These are phyloP conservation scores for Probosciger aterrimus DNA, from an alignment of 2,113 vertebrate genomes.

Conservation along the genomic window DNA sequence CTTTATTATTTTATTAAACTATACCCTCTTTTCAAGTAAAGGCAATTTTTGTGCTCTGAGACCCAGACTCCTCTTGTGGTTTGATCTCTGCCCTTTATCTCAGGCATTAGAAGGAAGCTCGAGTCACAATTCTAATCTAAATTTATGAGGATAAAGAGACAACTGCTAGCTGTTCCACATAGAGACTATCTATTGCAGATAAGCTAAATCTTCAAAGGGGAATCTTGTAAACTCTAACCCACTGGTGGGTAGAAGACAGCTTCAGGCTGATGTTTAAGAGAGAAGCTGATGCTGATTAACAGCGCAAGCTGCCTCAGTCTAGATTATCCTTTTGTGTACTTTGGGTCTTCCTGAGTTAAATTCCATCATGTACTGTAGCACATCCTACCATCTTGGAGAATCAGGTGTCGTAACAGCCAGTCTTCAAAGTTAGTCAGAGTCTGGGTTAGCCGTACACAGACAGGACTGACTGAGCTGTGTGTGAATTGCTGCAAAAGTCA, in stretches of 20 bases:
- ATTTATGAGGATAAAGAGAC: not conserved
- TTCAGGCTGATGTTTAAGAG: not conserved
- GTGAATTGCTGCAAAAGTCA: not conserved
- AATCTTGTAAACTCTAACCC: not conserved
- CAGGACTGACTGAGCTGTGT: not conserved
- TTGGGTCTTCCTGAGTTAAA: not conserved
- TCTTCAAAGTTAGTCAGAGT: not conserved
- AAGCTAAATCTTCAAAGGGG: slow-evolving; percentile 13
- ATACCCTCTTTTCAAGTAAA: not conserved
- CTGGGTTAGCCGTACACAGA: not conserved
- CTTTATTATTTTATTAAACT: not conserved
- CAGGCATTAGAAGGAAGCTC: not conserved
- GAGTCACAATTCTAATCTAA: not conserved
- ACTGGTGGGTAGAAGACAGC: not conserved
- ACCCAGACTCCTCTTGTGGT: not conserved
- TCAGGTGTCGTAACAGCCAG: not conserved
- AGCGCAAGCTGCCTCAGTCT: not conserved
- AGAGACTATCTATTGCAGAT: not conserved
- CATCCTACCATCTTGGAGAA: not conserved
- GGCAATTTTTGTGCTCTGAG: not conserved
- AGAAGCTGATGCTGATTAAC: not conserved
- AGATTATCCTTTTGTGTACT: not conserved
- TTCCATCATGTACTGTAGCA: not conserved
- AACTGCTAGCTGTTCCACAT: not conserved
- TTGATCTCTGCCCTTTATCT: slow-evolving; percentile 11